These are phyloP conservation scores for Plotosus lineatus DNA, from an alignment of 2,113 vertebrate species.

Conservation along the genomic window DNA sequence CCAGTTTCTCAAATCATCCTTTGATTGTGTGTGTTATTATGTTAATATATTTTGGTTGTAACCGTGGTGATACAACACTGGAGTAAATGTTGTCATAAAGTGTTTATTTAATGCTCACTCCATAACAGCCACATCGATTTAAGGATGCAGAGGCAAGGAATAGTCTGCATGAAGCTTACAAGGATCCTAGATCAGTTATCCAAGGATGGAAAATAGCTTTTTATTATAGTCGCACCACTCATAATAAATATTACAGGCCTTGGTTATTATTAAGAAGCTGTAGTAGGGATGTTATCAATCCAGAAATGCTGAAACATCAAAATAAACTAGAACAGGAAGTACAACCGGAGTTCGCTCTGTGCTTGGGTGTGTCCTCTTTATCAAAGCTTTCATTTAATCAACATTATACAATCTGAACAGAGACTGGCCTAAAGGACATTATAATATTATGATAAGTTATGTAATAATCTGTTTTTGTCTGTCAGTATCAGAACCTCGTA, in stretches of 20 bases:
- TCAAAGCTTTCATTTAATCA: neutral
- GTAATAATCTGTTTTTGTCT: neutral
- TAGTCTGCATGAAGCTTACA: neutral
- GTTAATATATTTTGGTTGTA: slow-evolving; percentile 48
- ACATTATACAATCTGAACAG: neutral
- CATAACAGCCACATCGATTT: slow-evolving; percentile 14
- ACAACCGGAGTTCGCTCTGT: neutral
- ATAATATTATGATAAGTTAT: neutral
- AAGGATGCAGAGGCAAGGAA: slow-evolving; percentile 1
- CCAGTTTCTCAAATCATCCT: slow-evolving; percentile 45
- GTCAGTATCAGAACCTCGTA: neutral
- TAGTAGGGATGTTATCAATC: neutral
- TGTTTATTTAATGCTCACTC: slow-evolving; percentile 44
- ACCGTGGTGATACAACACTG: slow-evolving; percentile 19
- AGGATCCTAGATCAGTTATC: neutral
- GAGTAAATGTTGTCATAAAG: slow-evolving; percentile 36
- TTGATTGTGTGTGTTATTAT: slow-evolving; percentile 52
- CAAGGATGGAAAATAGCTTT: neutral
- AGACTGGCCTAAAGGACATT: neutral
- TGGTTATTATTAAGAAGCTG: neutral
- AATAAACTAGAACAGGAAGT: neutral
- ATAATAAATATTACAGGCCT: neutral
- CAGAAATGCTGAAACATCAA: neutral
- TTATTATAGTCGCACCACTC: neutral
- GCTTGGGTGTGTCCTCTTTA: slow-evolving; percentile 7